Conservation (phyloP, 2,888 invertebrate genomes). For the Habroteleia sp. region DNA sequence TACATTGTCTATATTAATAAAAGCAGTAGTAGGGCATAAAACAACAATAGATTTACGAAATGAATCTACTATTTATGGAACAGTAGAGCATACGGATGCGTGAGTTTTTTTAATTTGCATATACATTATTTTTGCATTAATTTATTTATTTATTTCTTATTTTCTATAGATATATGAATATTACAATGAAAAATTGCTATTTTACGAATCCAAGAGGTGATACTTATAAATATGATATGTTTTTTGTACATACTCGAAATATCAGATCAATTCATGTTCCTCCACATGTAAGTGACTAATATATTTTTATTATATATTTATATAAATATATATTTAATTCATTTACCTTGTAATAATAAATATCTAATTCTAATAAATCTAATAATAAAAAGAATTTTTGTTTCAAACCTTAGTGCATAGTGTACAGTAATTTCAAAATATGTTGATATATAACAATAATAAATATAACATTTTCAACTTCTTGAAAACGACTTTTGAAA, state of each 20-base stretch:
- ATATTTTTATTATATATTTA: neutral
- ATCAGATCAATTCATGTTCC: constrained; percentile 87
- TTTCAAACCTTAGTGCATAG: too few relatives aligned
- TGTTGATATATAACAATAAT: too few relatives aligned
- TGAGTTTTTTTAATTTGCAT: constrained; percentile 74
- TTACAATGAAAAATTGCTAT: constrained; percentile 84
- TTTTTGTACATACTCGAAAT: constrained; percentile 85
- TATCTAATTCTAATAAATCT: too few relatives aligned
- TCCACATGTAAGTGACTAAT: constrained; percentile 72
- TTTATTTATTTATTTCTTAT: neutral
- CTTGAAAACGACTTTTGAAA: too few relatives aligned
- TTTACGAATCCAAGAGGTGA: constrained; percentile 85
- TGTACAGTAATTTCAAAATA: too few relatives aligned
- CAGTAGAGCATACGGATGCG: constrained; percentile 85
- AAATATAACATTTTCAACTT: too few relatives aligned
- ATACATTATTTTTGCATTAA: neutral
- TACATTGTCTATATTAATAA: constrained; percentile 84
- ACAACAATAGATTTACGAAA: constrained; percentile 86
- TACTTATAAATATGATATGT: constrained; percentile 84
- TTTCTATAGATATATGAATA: constrained; percentile 85
- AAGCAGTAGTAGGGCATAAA: constrained; percentile 84
- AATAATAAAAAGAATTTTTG: too few relatives aligned
- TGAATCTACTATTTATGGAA: constrained; percentile 85
- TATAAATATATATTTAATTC: constrained; percentile 40
- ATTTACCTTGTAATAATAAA: too few relatives aligned